Conservation (phyloP, 2,113 vertebrate genomes). For the Lamprologus callipterus region DNA sequence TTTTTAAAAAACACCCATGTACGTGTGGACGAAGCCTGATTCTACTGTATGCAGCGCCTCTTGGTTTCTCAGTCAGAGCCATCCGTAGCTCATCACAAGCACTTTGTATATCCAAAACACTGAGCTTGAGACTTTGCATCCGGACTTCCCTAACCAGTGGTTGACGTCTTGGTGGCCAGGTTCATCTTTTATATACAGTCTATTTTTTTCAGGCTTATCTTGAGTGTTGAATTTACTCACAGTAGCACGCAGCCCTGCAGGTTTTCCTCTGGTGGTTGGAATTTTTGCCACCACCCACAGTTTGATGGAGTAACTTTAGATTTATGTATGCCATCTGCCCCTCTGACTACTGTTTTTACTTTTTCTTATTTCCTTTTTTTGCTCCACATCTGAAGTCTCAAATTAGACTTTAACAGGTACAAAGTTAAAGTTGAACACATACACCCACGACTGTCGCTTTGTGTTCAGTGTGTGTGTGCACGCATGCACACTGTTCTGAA, state of each 20-base stretch:
- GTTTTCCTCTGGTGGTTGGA: not conserved
- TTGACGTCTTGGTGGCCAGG: not conserved
- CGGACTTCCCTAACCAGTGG: fast-evolving
- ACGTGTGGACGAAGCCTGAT: not conserved
- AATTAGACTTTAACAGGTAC: not conserved
- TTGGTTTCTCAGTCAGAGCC: not conserved
- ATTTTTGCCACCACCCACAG: not conserved
- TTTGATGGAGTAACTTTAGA: not conserved
- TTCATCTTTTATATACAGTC: not conserved
- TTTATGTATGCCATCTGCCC: not conserved
- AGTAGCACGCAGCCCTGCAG: not conserved
- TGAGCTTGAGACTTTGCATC: not conserved
- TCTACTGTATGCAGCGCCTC: not conserved
- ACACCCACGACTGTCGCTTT: not conserved
- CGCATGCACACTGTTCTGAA: not conserved
- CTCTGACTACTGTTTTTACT: not conserved
- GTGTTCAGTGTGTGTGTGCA: not conserved
- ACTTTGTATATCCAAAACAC: fast-evolving
- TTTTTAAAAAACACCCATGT: fast-evolving
- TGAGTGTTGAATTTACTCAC: not conserved
- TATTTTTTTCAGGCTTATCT: not conserved
- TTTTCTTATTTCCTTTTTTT: not conserved
- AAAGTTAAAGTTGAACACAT: not conserved
- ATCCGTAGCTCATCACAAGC: not conserved
- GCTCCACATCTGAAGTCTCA: not conserved